Base-by-base conservation (phyloP, 2,797 vertebrate genomes). In the Remorina albescens region DNA sequence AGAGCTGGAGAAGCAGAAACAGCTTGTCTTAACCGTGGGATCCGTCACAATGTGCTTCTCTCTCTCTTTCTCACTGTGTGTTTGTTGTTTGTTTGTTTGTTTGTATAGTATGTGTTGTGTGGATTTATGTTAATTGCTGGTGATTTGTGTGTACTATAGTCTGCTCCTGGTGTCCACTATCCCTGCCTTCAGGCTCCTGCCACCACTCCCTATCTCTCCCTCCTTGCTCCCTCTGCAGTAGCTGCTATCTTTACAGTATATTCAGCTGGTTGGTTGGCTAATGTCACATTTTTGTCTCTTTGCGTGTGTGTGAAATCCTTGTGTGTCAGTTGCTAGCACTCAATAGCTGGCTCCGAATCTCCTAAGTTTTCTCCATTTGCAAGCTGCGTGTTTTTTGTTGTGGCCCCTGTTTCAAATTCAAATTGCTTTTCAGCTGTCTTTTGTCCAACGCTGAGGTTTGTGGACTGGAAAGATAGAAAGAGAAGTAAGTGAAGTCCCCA, bases 401-500 rank as follows among this genome's bases (percentile, higher is more conserved):
- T 85, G 83, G 72, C 51, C 86, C 84, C 92, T 84, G 91, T 93
- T 95, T 95, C 91, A 94, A 91, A 95, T 95, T 95, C 92, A 95
- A 93, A 94, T 94, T 78, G 85, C 86, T 87, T 88, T 89, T 92
- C 91, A 93, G 81, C 83, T 87, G 88, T 84, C 89, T 93, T 94
- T 94, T 95, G 93, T 94, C 88, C 80, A 57, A 19, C 65, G 39
- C 75, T 25, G 80, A 90, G 93, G 90, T 95, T 93, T 94, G 92
- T 93, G 93, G 91, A 90, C 90, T 93, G 90, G 93, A 93, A 94
- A 91, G 86, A 75, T 84, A 89, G 90, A 84, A 64, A 72, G 82
- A 76, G 82, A 87, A 91, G 84, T 91, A 87, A 94, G 92, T 85
- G 80, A 91, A 93, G 88, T 92, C 92, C 91, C 91, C 28, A 49